These are phyloP conservation scores for Mycteria americana DNA, from an alignment of 2,797 vertebrate genomes.

Conservation along the genomic window DNA sequence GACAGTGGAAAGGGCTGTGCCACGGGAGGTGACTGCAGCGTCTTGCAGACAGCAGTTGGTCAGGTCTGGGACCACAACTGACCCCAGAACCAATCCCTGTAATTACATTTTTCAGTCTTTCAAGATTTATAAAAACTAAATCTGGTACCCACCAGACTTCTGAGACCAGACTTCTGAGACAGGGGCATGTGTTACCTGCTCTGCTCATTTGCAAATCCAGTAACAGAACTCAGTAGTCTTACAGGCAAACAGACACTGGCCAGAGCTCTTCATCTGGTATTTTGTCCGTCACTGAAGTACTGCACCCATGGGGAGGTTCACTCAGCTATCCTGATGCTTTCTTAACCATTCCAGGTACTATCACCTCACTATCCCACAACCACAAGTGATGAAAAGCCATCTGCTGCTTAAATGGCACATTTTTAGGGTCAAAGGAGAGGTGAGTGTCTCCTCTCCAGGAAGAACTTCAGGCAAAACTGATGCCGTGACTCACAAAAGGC, in stretches of 20 bases:
- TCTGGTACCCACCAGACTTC: not conserved
- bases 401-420: fast-evolving
- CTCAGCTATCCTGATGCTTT: not conserved
- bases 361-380: not conserved
- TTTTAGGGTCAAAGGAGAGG: not conserved
- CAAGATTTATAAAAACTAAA: not conserved
- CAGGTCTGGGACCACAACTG: not conserved
- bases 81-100: too few relatives aligned
- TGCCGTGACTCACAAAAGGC: not conserved
- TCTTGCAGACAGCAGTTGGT: too few relatives aligned
- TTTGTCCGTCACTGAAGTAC: too few relatives aligned
- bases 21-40: not conserved
- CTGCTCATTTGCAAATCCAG: too few relatives aligned
- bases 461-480: not conserved
- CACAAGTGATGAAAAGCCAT: fast-evolving
- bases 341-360: too few relatives aligned
- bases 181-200: too few relatives aligned
- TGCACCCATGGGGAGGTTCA: fast-evolving
- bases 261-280: too few relatives aligned
- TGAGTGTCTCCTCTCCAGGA: too few relatives aligned
- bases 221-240: too few relatives aligned
- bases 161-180: too few relatives aligned
- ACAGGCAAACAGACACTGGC: too few relatives aligned
- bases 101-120: not conserved
- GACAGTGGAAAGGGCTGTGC: too few relatives aligned